Evolutionary conservation across 2,888 invertebrate species (phyloP).

Genomic region (Arge pagana): DNA sequence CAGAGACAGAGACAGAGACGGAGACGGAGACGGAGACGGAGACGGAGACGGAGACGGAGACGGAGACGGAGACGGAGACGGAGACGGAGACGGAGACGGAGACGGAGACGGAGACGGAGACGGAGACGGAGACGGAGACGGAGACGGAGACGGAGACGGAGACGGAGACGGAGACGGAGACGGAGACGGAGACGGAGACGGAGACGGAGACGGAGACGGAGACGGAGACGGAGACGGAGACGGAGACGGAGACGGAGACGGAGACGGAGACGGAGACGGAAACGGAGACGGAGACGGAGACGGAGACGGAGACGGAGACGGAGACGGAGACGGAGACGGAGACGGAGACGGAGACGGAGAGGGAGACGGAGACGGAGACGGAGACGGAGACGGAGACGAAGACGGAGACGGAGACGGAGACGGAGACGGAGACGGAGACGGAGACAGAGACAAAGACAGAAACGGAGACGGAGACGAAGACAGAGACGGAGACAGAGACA

Average conservation of each 20-base stretch:
- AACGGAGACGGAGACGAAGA: too few relatives aligned
- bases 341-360: not conserved
- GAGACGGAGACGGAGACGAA: too few relatives aligned
- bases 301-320: not conserved
- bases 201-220: not conserved
- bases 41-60: not conserved
- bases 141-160: not conserved
- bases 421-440: not conserved
- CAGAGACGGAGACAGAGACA: too few relatives aligned
- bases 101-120: not conserved
- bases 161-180: not conserved
- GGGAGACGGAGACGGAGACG: not conserved
- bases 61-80: not conserved
- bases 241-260: not conserved
- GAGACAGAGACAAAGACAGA: too few relatives aligned
- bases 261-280: too few relatives aligned
- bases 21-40: constrained; percentile 1
- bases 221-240: not conserved
- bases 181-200: not conserved
- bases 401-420: not conserved
- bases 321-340: not conserved
- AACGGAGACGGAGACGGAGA: too few relatives aligned
- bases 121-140: not conserved
- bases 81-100: not conserved
- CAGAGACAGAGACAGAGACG: constrained; percentile 4